Conservation (phyloP, 2,888 invertebrate genomes). For the Synanthedon tipuliformis region DNA sequence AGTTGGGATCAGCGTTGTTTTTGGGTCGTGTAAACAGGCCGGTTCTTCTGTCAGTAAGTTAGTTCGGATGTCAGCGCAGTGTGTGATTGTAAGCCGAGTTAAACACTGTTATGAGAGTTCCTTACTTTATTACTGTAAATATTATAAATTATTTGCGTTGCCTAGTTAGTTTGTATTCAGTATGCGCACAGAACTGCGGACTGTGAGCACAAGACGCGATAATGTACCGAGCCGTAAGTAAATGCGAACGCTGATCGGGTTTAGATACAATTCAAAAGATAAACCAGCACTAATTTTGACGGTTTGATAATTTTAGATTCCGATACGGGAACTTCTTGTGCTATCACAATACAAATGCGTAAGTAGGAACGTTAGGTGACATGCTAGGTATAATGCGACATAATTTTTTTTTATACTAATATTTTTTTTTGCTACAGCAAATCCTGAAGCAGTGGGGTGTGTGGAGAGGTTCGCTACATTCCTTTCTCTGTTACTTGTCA, state of each 20-base stretch:
- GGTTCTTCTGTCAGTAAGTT: slow-evolving; percentile 54
- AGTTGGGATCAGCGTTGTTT: slow-evolving; percentile 60
- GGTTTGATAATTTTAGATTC: slow-evolving; percentile 60
- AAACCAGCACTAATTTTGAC: slow-evolving; percentile 27
- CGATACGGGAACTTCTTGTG: slow-evolving; percentile 65
- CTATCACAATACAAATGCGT: slow-evolving; percentile 67
- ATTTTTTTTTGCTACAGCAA: slow-evolving; percentile 52
- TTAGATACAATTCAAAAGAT: not conserved
- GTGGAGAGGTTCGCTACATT: slow-evolving; percentile 81
- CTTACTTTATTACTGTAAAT: slow-evolving; percentile 20
- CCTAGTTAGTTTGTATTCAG: slow-evolving; percentile 6
- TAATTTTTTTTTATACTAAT: not conserved
- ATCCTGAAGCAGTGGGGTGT: slow-evolving; percentile 75
- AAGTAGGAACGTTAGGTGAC: slow-evolving; percentile 28
- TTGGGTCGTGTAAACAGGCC: slow-evolving; percentile 66
- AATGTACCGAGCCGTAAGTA: slow-evolving; percentile 63
- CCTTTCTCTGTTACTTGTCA: slow-evolving; percentile 77
- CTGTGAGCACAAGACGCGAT: slow-evolving; percentile 53
- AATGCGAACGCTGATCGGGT: slow-evolving; percentile 5
- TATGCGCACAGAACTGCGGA: slow-evolving; percentile 51
- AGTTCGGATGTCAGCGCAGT: slow-evolving; percentile 53
- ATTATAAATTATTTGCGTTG: slow-evolving; percentile 6
- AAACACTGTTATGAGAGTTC: slow-evolving; percentile 38
- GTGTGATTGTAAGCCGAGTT: slow-evolving; percentile 45
- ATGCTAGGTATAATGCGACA: too few species aligned